Evolutionary conservation across 37 sponge, comb jelly and placozoan species (phyloP), one percentile per base, ranked within the genome.

Genomic region (Eunapius fragilis): DNA sequence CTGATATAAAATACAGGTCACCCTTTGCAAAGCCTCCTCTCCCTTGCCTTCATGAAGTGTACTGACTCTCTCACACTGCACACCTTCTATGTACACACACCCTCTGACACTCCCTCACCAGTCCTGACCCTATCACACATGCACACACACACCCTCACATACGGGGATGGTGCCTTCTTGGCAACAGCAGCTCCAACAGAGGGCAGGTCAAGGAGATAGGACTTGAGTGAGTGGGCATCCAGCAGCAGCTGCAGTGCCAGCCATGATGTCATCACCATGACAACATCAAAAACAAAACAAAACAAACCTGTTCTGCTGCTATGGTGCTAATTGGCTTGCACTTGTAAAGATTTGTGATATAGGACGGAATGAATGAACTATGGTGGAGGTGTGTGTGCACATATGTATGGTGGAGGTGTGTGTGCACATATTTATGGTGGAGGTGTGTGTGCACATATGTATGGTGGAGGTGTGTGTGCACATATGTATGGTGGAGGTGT

Each of bases 301-400:
- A 70, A 31, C 95, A 75, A 25, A 97, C 98, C 96, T 98, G 99
- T 82, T 99, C 99, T 67, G 97, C 99, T 34, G 98, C 99, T 22
- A 97, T 91, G 4, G 99, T 95, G 47, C 91, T 93, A 13, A 99
- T 88, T 22, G 97, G 99, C 72, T 97, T 95, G 84, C 99, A 99
- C 91, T 97, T 97, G 92, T 97, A 95, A 70, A 96, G 70, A 78
- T 89, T 84, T 30, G 87, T 96, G 76, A 98, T 92, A 50, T 96
- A 95, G 3, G 78, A 68, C 0, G 94, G 94, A 25, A 98, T 87
- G 78, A 96, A 94, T 9, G 87, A 80, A 76, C 96, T 96, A 79
- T 48, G 81, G 69, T 68, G 68, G 33, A 23, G 10, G 25, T 87
- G 26, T 49, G 31, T n/a, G 17, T 37, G 33, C 28, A 50, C 12